phyloP scores from a whole-genome alignment of 1,140 invertebrate species.

The Orchesella cincta region DNA sequence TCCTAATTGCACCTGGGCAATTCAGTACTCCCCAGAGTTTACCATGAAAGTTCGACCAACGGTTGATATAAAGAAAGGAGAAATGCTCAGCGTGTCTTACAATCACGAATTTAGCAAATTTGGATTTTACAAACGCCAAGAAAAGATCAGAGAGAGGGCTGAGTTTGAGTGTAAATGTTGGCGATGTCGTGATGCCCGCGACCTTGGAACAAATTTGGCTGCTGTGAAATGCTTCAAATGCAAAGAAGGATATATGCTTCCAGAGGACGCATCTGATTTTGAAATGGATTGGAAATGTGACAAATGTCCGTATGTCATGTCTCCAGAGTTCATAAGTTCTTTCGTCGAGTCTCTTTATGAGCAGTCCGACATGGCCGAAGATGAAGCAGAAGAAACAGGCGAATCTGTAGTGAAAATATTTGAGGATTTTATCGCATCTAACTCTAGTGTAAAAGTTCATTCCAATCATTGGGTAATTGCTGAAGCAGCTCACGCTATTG shows the following conservation, averaged over 20 bases:
- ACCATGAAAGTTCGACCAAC: conserved; percentile 36
- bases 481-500: conserved; percentile 25
- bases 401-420: conserved; percentile 31
- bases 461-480: conserved; percentile 44
- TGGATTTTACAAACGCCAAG: neutral
- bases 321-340: conserved; percentile 27
- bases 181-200: conserved; percentile 33
- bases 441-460: conserved; percentile 32
- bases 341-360: conserved; percentile 39
- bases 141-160: conserved; percentile 3
- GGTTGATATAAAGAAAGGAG: conserved; percentile 37
- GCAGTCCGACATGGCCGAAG: conserved; percentile 34
- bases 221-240: conserved; percentile 38
- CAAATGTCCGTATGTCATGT: conserved; percentile 37
- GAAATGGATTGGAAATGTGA: conserved; percentile 41
- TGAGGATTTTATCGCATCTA: conserved; percentile 33
- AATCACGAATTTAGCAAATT: conserved; percentile 18
- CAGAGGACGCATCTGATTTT: conserved; percentile 9
- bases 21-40: conserved; percentile 42
- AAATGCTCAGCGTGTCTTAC: conserved; percentile 39
- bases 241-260: conserved; percentile 37
- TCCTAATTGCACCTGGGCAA: conserved; percentile 44
- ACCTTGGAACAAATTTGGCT: conserved; percentile 24
- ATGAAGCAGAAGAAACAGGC: conserved; percentile 34
- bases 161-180: conserved; percentile 41